phyloP scores from a whole-genome alignment of 2,797 vertebrate genomes.

The Sylvia borin region DNA sequence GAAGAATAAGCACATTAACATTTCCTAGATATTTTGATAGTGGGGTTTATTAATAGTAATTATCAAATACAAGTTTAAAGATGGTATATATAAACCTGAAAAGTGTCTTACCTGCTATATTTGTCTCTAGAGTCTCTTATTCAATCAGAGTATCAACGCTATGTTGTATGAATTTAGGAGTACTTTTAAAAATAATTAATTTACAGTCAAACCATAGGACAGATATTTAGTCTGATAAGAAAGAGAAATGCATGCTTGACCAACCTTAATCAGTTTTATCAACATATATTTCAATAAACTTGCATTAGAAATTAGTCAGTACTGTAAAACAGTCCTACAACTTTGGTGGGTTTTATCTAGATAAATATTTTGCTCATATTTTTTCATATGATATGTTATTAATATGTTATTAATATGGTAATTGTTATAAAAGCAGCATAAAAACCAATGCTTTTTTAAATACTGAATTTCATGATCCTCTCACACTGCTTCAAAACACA shows the following conservation, averaged over 20 bases:
- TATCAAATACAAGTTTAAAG: neutral
- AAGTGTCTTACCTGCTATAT: neutral
- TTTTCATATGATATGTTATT: neutral
- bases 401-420: no score
- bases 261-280: neutral
- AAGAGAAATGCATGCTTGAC: neutral
- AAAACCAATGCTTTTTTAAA: neutral
- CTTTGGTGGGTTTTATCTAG: neutral
- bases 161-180: neutral
- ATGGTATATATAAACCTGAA: neutral
- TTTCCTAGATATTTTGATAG: neutral
- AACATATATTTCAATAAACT: neutral
- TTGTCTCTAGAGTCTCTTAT: neutral
- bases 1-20: neutral
- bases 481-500: neutral
- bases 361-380: neutral
- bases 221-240: neutral
- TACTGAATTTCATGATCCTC: neutral
- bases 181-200: neutral
- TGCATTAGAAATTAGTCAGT: neutral
- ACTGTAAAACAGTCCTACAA: neutral
- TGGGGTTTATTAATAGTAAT: neutral
- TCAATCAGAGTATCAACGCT: neutral
- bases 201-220: neutral
- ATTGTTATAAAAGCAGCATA: neutral